phyloP scores from a whole-genome alignment of 2,888 invertebrate genomes.

The Heteromyza rotundicornis region DNA sequence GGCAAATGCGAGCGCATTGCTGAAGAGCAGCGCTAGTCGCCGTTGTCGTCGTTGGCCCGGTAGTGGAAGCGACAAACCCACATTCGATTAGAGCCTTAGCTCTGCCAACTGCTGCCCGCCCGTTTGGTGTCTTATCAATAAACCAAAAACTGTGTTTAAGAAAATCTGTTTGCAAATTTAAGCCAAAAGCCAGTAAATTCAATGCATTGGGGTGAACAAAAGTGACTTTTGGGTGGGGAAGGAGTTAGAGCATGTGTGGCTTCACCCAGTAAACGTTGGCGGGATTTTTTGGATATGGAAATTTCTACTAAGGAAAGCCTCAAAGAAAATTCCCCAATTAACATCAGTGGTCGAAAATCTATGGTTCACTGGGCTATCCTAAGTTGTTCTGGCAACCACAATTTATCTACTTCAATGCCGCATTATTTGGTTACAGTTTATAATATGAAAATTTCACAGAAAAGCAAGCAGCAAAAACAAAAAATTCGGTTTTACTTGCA shows the following conservation, averaged over 20 bases:
- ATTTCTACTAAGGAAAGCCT: not conserved
- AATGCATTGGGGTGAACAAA: too few species aligned
- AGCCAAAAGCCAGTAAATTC: too few species aligned
- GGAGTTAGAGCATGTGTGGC: not conserved
- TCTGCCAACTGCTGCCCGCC: not conserved
- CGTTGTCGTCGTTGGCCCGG: too few species aligned
- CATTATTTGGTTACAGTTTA: not conserved
- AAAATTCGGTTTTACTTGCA: not conserved
- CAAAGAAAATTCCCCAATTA: too few species aligned
- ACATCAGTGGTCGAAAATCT: too few species aligned
- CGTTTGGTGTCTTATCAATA: not conserved
- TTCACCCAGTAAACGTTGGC: not conserved
- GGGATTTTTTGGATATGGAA: not conserved
- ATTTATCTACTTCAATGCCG: not conserved
- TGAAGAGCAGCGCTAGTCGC: not conserved
- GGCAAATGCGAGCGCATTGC: not conserved
- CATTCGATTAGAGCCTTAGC: not conserved
- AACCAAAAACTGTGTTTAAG: not conserved
- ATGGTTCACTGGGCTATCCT: too few species aligned
- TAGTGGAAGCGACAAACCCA: conserved; percentile 4
- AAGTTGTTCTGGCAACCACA: not conserved
- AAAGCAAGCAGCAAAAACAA: too few species aligned
- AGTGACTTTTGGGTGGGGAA: not conserved
- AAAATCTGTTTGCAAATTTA: not conserved
- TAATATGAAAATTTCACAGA: too few species aligned